phyloP scores from a whole-genome alignment of 1,140 invertebrate genomes.

The Micrasema minimum region DNA sequence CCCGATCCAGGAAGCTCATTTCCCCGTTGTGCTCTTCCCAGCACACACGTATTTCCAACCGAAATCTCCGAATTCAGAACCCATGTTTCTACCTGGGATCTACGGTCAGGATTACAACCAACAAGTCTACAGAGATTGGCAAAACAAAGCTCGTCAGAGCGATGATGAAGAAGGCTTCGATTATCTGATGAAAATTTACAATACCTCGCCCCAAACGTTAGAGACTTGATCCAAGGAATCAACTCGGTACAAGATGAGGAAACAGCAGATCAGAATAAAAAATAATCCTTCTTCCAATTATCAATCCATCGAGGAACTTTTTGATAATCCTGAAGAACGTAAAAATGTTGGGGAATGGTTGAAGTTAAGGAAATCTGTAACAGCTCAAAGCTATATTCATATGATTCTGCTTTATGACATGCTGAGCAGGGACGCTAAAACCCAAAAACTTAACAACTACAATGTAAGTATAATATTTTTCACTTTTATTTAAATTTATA shows the following conservation, averaged over 20 bases:
- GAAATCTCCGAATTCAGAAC: slow-evolving; percentile 12
- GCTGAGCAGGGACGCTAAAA: slow-evolving; percentile 69
- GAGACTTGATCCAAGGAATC: slow-evolving; percentile 58
- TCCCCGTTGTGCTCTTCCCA: slow-evolving; percentile 27
- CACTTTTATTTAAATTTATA: no score
- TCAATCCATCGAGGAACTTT: slow-evolving; percentile 45
- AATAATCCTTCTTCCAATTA: slow-evolving; percentile 22
- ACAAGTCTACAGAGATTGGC: background rate
- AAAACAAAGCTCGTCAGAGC: background rate
- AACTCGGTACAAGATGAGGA: slow-evolving; percentile 11
- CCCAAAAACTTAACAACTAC: slow-evolving; percentile 65
- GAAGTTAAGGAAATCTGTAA: slow-evolving; percentile 51
- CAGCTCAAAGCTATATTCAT: slow-evolving; percentile 51
- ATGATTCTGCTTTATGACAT: slow-evolving; percentile 68
- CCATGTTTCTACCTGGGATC: slow-evolving; percentile 20
- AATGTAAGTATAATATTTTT: slow-evolving; percentile 59
- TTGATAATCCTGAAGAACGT: slow-evolving; percentile 32
- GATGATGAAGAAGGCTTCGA: slow-evolving; percentile 26
- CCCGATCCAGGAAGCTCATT: slow-evolving; percentile 13
- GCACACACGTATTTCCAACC: slow-evolving; percentile 17
- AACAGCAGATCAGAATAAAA: slow-evolving; percentile 17
- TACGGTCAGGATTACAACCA: slow-evolving; percentile 2
- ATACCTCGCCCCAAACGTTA: slow-evolving; percentile 60
- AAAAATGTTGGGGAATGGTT: slow-evolving; percentile 39
- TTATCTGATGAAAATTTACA: slow-evolving; percentile 62